phyloP scores from a whole-genome alignment of 1,140 invertebrate genomes.

The Megalonaias nervosa region DNA sequence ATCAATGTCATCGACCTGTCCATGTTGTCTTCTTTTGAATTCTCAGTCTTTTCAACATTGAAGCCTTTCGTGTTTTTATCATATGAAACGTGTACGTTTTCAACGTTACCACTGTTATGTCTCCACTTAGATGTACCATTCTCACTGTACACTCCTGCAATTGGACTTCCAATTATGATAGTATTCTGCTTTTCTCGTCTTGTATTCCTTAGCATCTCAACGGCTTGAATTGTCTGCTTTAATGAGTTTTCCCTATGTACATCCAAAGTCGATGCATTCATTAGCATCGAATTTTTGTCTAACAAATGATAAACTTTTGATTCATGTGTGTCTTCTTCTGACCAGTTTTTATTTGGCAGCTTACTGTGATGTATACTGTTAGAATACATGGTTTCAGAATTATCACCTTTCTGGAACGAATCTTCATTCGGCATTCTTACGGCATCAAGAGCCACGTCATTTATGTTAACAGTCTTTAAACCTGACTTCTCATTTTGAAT shows the following conservation, averaged over 20 bases:
- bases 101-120: not conserved
- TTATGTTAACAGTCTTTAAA: constrained; percentile 29
- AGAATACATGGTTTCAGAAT: constrained; percentile 20
- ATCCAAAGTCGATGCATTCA: not conserved
- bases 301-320: not conserved
- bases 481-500: not conserved
- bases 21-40: not conserved
- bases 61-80: not conserved
- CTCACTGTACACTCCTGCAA: no score
- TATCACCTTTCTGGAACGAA: constrained; percentile 4
- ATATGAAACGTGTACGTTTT: not conserved
- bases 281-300: not conserved
- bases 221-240: no score
- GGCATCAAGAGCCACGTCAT: constrained; percentile 8
- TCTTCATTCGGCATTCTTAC: not conserved
- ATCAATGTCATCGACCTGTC: constrained; percentile 21
- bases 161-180: no score
- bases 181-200: no score
- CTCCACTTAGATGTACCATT: no score
- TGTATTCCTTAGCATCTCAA: no score
- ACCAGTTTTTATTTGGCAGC: constrained; percentile 1
- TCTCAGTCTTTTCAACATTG: not conserved
- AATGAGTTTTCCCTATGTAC: no score
- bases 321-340: not conserved
- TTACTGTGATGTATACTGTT: constrained; percentile 13